phyloP scores from a whole-genome alignment of 2,888 invertebrate genomes.

The Patella ulyssiponensis region DNA sequence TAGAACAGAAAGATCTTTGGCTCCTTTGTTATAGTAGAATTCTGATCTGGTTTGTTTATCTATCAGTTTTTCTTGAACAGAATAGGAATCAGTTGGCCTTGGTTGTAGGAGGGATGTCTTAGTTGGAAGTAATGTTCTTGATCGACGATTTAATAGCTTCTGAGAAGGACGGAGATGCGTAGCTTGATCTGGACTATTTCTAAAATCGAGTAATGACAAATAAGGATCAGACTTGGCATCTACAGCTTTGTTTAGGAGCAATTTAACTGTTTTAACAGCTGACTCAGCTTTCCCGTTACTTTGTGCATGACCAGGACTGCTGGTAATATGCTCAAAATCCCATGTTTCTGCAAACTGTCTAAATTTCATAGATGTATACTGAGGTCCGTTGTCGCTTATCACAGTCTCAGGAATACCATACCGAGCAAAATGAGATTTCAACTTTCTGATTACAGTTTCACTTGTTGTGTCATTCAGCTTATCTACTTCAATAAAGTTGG shows the following conservation, averaged over 20 bases:
- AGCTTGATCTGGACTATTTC: constrained; percentile 18
- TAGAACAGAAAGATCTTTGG: no score
- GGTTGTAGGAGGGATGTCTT: no score
- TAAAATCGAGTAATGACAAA: constrained; percentile 4
- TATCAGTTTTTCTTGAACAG: no score
- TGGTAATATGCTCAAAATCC: constrained; percentile 13
- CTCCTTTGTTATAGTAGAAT: no score
- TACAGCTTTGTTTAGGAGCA: constrained; percentile 13
- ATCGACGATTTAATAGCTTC: no score
- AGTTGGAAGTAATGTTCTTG: no score
- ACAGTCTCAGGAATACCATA: constrained; percentile 24
- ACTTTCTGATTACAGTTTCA: no score
- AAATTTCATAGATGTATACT: constrained; percentile 20
- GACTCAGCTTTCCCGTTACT: constrained; percentile 23
- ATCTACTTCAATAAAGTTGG: constrained; percentile 26
- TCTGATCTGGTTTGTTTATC: no score
- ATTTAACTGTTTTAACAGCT: constrained; percentile 21
- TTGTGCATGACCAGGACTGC: constrained; percentile 20
- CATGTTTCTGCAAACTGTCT: constrained; percentile 10
- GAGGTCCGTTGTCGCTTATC: constrained; percentile 28
- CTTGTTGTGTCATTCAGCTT: constrained; percentile 12
- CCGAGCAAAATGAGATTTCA: constrained; percentile 28
- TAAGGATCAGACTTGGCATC: constrained; percentile 9
- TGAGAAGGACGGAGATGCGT: neutral
- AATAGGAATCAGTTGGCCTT: no score